Base-by-base conservation (phyloP, 2,113 vertebrate species). In the Lutjanus erythropterus region DNA sequence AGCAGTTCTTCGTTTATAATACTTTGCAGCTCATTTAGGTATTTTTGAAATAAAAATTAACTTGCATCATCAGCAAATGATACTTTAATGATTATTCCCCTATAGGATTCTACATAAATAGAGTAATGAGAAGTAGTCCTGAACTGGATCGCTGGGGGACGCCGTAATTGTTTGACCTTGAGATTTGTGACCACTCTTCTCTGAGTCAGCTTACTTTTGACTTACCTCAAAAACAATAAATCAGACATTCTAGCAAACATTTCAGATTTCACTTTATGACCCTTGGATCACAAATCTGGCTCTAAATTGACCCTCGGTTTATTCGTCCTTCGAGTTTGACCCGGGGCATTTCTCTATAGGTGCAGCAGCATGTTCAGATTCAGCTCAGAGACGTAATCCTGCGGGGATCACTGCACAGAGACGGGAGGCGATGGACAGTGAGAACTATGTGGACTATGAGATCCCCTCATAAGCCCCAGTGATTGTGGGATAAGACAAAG, bases 401-500 rank as follows among this genome's bases (percentile, higher is more conserved):
- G n/a, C 0, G 31, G 49, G 56, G 77, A 79, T 87, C 62, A 71
- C 7, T 33, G 73, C 42, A 31, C 44, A 23, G 81, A 78, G 74
- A 78, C 29, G 64, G 59, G 56, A 82, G 65, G 72, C 65, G 78
- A 77, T 79, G 81, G 80, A 73, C 75, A 69, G 71, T 81, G 74
- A 78, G 85, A 81, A 71, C 61, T 78, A 69, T 86, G 82, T 69
- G 64, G 64, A 74, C 77, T 60, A n/a, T 61, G 41, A 86, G 55
- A 82, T 84, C 74, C 75, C 69, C 58, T 64, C 82, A 55, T 84
- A 77, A 89, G 86, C 78, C 50, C 7, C 44, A 7, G 81, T 75
- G 81, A 90, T 80, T 88, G 82, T 60, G 76, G 86, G 88, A 87
- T 81, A 88, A 87, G 82, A 81, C 25, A 27, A 72, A 82, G 77